Conservation (phyloP, 1,140 invertebrate species). For the Drosophila setifemur region DNA sequence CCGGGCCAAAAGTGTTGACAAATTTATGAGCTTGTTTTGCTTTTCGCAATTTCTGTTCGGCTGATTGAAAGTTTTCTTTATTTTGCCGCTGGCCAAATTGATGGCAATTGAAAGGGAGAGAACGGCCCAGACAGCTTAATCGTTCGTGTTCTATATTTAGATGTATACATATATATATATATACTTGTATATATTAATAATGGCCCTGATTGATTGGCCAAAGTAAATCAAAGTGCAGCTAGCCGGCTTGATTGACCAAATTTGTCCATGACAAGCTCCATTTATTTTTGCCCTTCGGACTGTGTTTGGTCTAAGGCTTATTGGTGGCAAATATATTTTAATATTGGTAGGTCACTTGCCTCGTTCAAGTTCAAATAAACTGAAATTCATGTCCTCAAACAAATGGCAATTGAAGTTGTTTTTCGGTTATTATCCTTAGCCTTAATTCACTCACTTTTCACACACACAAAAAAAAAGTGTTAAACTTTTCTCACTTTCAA, state of each 20-base stretch:
- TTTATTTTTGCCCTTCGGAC: too few relatives aligned
- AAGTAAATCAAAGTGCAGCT: background rate
- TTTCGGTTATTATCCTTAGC: too few relatives aligned
- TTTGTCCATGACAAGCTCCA: background rate
- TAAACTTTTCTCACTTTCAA: too few relatives aligned
- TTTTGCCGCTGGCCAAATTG: conserved; percentile 38
- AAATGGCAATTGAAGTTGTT: too few relatives aligned
- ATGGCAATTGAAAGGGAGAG: conserved; percentile 33
- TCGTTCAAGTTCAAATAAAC: too few relatives aligned
- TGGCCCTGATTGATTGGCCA: conserved; percentile 16
- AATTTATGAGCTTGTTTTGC: conserved; percentile 77
- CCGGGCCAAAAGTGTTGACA: conserved; percentile 65
- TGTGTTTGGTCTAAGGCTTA: too few relatives aligned
- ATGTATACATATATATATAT: conserved; percentile 25
- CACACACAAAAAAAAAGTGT: too few relatives aligned
- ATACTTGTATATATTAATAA: conserved; percentile 26
- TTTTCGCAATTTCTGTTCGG: conserved; percentile 42
- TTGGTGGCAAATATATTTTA: too few relatives aligned
- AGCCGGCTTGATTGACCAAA: background rate
- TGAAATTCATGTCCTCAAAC: too few relatives aligned
- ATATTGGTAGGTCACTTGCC: too few relatives aligned
- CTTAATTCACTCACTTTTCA: too few relatives aligned
- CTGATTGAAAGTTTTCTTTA: conserved; percentile 56
- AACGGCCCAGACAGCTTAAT: conserved; percentile 49
- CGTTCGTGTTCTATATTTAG: conserved; percentile 28